These are phyloP conservation scores for Cyanoramphus novaezelandiae DNA, from an alignment of 2,113 vertebrate genomes.

Conservation along the genomic window DNA sequence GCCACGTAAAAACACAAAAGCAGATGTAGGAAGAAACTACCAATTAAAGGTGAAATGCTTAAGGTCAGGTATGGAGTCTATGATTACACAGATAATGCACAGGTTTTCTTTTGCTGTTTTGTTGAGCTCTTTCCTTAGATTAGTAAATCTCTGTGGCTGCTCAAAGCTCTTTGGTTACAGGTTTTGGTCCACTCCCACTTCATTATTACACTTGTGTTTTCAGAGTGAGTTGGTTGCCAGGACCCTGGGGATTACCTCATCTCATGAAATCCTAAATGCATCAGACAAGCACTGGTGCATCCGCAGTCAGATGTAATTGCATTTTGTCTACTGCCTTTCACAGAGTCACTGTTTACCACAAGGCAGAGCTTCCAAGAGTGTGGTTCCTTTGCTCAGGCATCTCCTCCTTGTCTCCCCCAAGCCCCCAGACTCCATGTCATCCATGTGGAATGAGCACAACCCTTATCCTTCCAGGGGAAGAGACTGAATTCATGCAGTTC, in stretches of 20 bases:
- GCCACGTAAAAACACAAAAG: neutral
- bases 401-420: neutral
- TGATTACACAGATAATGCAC: neutral
- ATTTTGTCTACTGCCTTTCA: neutral
- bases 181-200: neutral
- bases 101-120: neutral
- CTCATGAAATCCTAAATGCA: neutral
- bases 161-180: neutral
- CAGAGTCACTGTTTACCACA: accelerated
- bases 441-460: neutral
- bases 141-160: neutral
- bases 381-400: neutral
- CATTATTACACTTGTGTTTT: neutral
- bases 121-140: neutral
- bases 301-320: neutral
- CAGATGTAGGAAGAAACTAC: conserved; percentile 2
- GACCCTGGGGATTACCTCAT: neutral
- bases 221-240: neutral
- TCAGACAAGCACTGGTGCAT: neutral
- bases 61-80: neutral
- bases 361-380: neutral
- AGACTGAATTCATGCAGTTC: neutral
- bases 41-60: conserved; percentile 12
- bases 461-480: neutral
- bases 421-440: neutral